These are phyloP conservation scores for Drosophila takahashii DNA, from an alignment of 1,140 invertebrate species.

Conservation along the genomic window DNA sequence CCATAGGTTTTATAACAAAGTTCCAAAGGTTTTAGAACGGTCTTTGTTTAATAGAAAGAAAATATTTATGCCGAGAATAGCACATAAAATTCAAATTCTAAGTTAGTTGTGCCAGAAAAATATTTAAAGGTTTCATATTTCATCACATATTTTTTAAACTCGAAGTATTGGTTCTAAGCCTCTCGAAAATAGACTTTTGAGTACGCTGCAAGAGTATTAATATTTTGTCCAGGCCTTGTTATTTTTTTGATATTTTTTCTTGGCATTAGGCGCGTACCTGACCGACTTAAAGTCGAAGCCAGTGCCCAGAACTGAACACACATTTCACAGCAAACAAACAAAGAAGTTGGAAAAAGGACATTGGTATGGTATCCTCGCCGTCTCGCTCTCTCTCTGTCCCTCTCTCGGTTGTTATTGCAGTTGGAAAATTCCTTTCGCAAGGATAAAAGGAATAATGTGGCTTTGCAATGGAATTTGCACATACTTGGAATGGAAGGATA, in stretches of 20 bases:
- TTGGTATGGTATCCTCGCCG: conserved; percentile 28
- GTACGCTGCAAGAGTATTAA: conserved; percentile 13
- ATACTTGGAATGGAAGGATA: conserved; percentile 62
- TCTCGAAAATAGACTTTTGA: background rate
- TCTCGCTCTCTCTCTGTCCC: too few relatives aligned
- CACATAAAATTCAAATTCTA: too few relatives aligned
- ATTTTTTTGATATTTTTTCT: conserved; percentile 17
- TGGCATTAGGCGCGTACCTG: conserved; percentile 55
- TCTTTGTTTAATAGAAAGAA: too few relatives aligned
- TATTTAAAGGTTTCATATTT: background rate
- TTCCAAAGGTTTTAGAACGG: too few relatives aligned
- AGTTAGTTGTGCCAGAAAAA: background rate
- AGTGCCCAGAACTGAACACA: conserved; percentile 34
- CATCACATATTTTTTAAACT: too few relatives aligned
- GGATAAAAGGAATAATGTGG: conserved; percentile 83
- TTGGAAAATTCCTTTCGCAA: conserved; percentile 79
- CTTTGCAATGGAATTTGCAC: conserved; percentile 83
- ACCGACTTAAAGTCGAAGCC: conserved; percentile 48
- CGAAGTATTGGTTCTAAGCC: too few relatives aligned
- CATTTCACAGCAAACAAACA: conserved; percentile 51
- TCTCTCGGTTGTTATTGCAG: conserved; percentile 76
- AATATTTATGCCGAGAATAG: too few relatives aligned
- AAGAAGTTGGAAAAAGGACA: conserved; percentile 42
- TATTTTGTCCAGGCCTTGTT: conserved; percentile 9
- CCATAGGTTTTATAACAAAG: background rate